Base-by-base conservation (phyloP, 2,113 vertebrate genomes). In the Gadus macrocephalus region DNA sequence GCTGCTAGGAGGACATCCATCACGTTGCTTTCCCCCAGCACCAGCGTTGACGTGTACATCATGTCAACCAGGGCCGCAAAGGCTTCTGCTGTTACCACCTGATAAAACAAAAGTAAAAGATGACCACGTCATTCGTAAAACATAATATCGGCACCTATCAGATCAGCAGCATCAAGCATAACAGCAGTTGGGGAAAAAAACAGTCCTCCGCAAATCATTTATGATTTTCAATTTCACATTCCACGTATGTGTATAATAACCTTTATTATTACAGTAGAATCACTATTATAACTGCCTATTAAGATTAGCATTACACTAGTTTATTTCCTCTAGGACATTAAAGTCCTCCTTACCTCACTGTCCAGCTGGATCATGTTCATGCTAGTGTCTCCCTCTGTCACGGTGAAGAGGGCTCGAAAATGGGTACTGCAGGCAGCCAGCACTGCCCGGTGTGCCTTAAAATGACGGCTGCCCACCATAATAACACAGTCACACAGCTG, bases 331-430 rank as follows among this genome's bases (percentile, higher is more conserved):
- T 49, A 14, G 42, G n/a, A 9, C 12, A 56, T 17, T 17, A 5
- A n/a, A 15, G 12, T 35, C 15, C 12, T 22, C 3, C 79, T 62
- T 53, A 90, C 97, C 79, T 98, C 96, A 0, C 95, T 97, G 85
- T 98, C 96, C 83, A 99, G 87, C 86, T 97, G 96, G 88, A 99
- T 96, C 94, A 98, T 97, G 68, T 96, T 98, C 93, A 98, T 95
- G 80, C 87, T 94, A 17, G 95, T 91, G 55, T 98, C 96, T 7
- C 95, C 93, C 80, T 98, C 96, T 0, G 95, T 95, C 12, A 97
- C 97, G 0, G 95, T 96, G 76, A 99, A 98, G 5, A 99, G 89
- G 6, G 97, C 96, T 58, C 96, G 92, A 89, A 98, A 98, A 74
- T 98, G 97, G 0, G 96, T 98, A 89, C 97, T 99, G 87, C 96